These are phyloP conservation scores for Toxotes lorentzi DNA, from an alignment of 2,797 vertebrate species.

Conservation along the genomic window DNA sequence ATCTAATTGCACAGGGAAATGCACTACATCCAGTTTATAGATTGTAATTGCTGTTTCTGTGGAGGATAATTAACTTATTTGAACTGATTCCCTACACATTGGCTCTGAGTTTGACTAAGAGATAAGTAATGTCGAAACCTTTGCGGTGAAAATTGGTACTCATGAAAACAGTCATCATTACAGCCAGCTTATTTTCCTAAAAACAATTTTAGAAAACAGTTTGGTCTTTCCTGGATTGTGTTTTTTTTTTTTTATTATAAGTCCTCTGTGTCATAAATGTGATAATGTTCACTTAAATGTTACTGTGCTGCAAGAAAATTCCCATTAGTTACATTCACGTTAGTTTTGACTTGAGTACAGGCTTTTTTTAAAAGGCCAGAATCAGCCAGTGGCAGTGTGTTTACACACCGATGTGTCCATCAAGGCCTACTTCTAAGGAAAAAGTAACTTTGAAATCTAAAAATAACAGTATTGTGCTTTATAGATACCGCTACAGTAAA, in stretches of 20 bases:
- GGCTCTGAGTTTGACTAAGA: neutral
- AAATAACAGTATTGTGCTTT: conserved; percentile 12
- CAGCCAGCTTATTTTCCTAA: neutral
- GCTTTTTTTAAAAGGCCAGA: conserved; percentile 24
- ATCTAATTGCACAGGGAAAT: conserved; percentile 13
- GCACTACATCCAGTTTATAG: neutral
- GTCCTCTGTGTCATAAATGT: neutral
- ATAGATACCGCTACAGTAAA: conserved; percentile 24
- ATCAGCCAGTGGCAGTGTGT: conserved; percentile 7
- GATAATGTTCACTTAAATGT: conserved; percentile 18
- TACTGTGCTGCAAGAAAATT: conserved; percentile 23
- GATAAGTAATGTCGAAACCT: conserved; percentile 5
- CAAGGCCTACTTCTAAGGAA: neutral
- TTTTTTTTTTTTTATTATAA: neutral
- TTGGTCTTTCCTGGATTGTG: neutral
- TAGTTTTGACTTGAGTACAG: neutral
- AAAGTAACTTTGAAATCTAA: conserved; percentile 25
- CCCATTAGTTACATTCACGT: neutral
- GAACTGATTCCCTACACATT: neutral
- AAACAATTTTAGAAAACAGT: neutral
- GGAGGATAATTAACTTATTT: conserved; percentile 20
- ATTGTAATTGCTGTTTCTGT: conserved; percentile 3
- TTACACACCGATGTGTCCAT: neutral
- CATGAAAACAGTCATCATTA: neutral
- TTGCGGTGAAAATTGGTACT: neutral